phyloP scores from a whole-genome alignment of 1,140 invertebrate genomes.

The Drosophila pseudoobscura region DNA sequence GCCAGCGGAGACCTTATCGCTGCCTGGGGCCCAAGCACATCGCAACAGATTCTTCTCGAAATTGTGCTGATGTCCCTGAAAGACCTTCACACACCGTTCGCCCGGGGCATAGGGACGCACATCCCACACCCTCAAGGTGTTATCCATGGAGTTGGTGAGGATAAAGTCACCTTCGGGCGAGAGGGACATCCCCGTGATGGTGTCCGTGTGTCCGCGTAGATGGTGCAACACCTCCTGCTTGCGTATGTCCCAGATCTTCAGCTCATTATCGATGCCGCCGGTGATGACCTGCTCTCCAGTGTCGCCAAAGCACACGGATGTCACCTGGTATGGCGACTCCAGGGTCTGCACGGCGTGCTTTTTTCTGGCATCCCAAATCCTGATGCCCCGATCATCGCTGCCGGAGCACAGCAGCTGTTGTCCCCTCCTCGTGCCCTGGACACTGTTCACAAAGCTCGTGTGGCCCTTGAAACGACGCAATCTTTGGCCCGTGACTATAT shows the following conservation, averaged over 20 bases:
- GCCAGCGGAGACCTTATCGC: conserved; percentile 92
- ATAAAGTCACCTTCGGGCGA: conserved; percentile 98
- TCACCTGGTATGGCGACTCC: conserved; percentile 93
- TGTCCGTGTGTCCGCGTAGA: conserved; percentile 95
- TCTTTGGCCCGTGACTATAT: conserved; percentile 92
- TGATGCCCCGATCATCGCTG: conserved; percentile 97
- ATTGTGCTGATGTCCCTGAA: conserved; percentile 97
- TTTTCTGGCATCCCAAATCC: conserved; percentile 95
- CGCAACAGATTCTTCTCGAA: conserved; percentile 97
- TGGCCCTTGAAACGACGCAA: conserved; percentile 97
- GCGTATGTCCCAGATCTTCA: conserved; percentile 99
- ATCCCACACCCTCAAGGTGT: conserved; percentile 93
- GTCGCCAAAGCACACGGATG: conserved; percentile 97
- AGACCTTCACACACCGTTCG: conserved; percentile 96
- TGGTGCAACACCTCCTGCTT: conserved; percentile 94
- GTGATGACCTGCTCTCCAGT: conserved; percentile 95
- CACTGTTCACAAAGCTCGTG: conserved; percentile 94
- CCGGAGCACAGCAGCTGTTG: conserved; percentile 95
- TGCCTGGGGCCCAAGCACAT: conserved; percentile 95
- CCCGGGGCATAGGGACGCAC: conserved; percentile 92
- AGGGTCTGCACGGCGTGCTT: conserved; percentile 90
- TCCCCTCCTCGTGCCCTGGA: conserved; percentile 92
- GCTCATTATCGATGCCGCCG: conserved; percentile 98
- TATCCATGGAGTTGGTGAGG: conserved; percentile 99
- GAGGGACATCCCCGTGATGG: conserved; percentile 95